Base-by-base conservation (phyloP, 2,888 invertebrate species). In the Cyrtodaria siliqua region DNA sequence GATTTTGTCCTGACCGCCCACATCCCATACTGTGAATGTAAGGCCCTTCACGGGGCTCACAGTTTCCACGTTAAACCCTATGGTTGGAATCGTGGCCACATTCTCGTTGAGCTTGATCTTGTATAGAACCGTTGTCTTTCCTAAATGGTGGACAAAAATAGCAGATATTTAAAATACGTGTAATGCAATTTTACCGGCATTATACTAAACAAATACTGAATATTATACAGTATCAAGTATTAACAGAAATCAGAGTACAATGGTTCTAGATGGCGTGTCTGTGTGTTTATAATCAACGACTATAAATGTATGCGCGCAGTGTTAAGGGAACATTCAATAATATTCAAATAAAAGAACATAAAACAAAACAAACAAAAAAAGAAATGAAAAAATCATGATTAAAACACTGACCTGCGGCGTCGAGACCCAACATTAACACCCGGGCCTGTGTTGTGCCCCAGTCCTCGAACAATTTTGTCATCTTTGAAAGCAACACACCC, bases 21-120 rank as follows among this genome's bases (percentile, higher is more conserved):
- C 89, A 77, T 92, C 92, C 92, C 92, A 92, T 14, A 92, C 89
- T 6, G 91, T 92, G 83, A 92, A 92, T 20, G 77, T 79, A 23
- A 92, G 67, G 3, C 90, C 90, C 72, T 89, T 91, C 62, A 84
- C 82, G 0, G 91, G 89, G 9, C 76, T 67, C 0, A 93, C 90
- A 0, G 91, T 91, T 82, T 93, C 93, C 29, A 92, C 92, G 82
- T 93, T 92, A 78, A 93, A 93, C 1, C 93, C 93, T 44, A 93
- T 91, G 2, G 93, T 93, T 2, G 92, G 92, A 55, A 92, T 92
- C 0, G 92, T 91, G 44, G 67, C 56, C 0, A 92, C 89, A 44
- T 77, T 87, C 71, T 92, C 91, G 67, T 92, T 92, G 80, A 92
- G 80, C 71, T 92, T 93, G 23, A 92, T 68, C 76, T 92, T 92